These are phyloP conservation scores for Larimichthys polyactis DNA, from an alignment of 2,113 vertebrate genomes.

Conservation along the genomic window DNA sequence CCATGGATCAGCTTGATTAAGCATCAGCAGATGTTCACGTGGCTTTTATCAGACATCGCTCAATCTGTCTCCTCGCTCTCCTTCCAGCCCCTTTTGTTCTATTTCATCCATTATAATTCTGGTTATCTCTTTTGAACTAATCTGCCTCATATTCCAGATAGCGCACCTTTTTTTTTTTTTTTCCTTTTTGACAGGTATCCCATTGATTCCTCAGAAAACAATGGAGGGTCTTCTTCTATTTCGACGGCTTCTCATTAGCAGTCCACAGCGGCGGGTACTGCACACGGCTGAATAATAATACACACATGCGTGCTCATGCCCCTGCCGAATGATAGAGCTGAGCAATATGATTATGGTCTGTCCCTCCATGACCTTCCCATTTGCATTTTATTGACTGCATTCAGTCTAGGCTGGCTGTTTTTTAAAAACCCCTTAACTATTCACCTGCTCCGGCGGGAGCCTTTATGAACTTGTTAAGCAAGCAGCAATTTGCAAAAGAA, in stretches of 20 bases:
- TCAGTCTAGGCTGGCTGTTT: slow-evolving; percentile 14
- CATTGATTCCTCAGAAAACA: slow-evolving; percentile 64
- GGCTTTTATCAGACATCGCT: slow-evolving; percentile 51
- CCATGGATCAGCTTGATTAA: slow-evolving; percentile 61
- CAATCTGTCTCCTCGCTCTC: slow-evolving; percentile 33
- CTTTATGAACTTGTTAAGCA: slow-evolving; percentile 41
- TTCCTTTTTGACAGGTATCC: too few species aligned
- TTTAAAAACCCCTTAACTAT: neutral
- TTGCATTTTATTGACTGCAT: slow-evolving; percentile 46
- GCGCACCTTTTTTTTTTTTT: slow-evolving; percentile 25
- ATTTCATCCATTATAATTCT: slow-evolving; percentile 62
- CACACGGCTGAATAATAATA: slow-evolving; percentile 32
- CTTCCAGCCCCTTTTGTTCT: slow-evolving; percentile 55
- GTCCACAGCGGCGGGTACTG: slow-evolving; percentile 10
- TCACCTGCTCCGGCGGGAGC: slow-evolving; percentile 15
- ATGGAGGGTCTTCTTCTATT: slow-evolving; percentile 40
- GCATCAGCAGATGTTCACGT: slow-evolving; percentile 55
- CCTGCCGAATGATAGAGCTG: slow-evolving; percentile 27
- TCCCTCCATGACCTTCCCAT: slow-evolving; percentile 43
- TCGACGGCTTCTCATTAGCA: slow-evolving; percentile 56
- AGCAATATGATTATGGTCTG: slow-evolving; percentile 46
- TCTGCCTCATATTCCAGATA: slow-evolving; percentile 69
- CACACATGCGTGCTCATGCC: slow-evolving; percentile 16
- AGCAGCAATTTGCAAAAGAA: slow-evolving; percentile 24
- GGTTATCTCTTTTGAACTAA: slow-evolving; percentile 65